A percentile compares a stretch with the other conserved stretches of the same genome.
Conservation (phyloP, 2,888 invertebrate species). For the Bhutanitis thaidina region DNA sequence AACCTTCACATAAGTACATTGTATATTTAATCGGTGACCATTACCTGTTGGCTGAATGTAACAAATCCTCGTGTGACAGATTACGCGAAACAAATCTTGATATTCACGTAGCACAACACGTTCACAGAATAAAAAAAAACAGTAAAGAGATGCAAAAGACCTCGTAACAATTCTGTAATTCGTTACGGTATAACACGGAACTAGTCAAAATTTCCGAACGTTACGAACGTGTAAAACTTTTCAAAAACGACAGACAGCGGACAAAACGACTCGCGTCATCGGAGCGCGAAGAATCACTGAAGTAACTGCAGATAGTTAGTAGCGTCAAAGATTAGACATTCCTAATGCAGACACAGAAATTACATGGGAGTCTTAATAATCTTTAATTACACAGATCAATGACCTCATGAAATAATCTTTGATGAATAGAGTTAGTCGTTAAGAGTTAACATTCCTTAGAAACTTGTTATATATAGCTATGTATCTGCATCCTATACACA, state of each 20-base stretch:
- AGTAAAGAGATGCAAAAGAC: conserved; percentile 20
- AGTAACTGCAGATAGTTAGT: conserved; percentile 23
- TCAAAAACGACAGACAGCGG: conserved; percentile 35
- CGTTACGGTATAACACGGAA: conserved; percentile 21
- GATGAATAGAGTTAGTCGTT: background rate
- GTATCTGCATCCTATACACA: too few relatives aligned
- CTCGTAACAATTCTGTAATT: conserved; percentile 22
- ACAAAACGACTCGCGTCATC: conserved; percentile 49
- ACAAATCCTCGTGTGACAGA: conserved; percentile 7
- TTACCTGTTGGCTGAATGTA: background rate
- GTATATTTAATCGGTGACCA: too few relatives aligned
- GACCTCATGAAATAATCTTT: background rate
- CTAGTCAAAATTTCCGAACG: conserved; percentile 24
- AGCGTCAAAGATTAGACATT: conserved; percentile 24
- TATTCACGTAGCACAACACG: conserved; percentile 14
- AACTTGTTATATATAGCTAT: too few relatives aligned
- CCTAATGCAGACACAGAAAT: conserved; percentile 18
- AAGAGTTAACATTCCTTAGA: background rate
- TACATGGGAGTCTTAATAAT: background rate
- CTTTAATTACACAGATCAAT: background rate
- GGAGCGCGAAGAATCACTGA: conserved; percentile 55
- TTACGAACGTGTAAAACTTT: conserved; percentile 22
- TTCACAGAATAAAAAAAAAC: conserved; percentile 14
- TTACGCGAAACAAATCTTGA: conserved; percentile 1
- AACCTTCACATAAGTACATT: too few relatives aligned